Base-by-base conservation (phyloP, 1,140 invertebrate genomes). In the Trachymyrmex cornetzi region DNA sequence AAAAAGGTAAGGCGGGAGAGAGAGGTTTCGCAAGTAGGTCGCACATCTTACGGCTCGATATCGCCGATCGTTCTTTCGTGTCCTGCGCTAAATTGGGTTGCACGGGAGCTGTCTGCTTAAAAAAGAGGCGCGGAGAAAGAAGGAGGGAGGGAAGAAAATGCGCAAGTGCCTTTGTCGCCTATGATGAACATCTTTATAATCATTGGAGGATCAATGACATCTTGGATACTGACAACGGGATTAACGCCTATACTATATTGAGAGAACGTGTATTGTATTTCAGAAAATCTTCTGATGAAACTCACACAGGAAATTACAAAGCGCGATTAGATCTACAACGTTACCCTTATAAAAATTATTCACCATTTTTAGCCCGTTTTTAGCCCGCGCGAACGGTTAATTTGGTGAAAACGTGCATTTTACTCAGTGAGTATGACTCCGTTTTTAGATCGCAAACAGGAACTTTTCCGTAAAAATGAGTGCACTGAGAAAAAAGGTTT, bases 21-120 rank as follows among this genome's bases (percentile, higher is more conserved):
- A 61, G 63, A 88, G 88, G 75, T 77, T 87, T 94, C 80, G 86
- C 89, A 95, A 94, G 92, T 94, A 94, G 94, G 94, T 94, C 94
- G 93, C 93, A 92, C 93, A 92, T 90, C 91, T 90, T 92, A 91
- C 93, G 87, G 93, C 93, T 94, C 93, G 90, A 94, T 94, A 94
- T 95, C 93, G 90, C 91, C 93, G 92, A 94, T 94, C 93, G 93
- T 92, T 94, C 93, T 92, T 94, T 93, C 92, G 85, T 93, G 90
- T 91, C 89, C 89, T 91, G 88, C 90, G 89, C 77, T 90, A 93
- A 95, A 95, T 94, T 94, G 92, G 93, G 93, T 94, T 95, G 38
- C 38, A 94, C 92, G 92, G 88, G 87, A 88, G 55, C 77, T 87
- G 77, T 84, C 74, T 82, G 22, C 48, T 67, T 44, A 19, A 14